These are phyloP conservation scores for Strongylocentrotus purpuratus DNA, from an alignment of 35 echinoderm and acorn worm species.

Conservation along the genomic window DNA sequence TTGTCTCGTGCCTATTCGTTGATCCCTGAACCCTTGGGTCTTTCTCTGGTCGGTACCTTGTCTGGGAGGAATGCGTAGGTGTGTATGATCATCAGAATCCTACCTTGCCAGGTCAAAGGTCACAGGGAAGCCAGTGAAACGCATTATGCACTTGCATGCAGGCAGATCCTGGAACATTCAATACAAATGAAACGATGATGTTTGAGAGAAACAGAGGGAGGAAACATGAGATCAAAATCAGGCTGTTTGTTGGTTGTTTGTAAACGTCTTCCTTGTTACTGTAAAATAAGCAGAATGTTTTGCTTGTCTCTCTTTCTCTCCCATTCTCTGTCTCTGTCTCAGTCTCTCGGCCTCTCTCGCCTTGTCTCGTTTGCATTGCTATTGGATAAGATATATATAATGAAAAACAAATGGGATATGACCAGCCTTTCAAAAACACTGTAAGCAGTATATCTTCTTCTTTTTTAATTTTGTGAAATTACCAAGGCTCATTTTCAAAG, in stretches of 20 bases:
- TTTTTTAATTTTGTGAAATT: not conserved
- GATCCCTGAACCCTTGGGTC: not conserved
- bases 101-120: not conserved
- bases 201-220: not conserved
- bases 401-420: too few relatives aligned
- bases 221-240: slow-evolving; percentile 10
- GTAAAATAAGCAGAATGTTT: not conserved
- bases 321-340: not conserved
- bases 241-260: not conserved
- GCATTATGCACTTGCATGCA: not conserved
- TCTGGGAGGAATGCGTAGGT: not conserved
- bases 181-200: not conserved
- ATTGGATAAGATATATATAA: too few relatives aligned
- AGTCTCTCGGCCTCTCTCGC: not conserved
- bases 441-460: not conserved
- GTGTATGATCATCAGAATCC: not conserved
- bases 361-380: not conserved
- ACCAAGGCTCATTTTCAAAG: not conserved
- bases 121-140: not conserved
- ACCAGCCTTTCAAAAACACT: too few relatives aligned
- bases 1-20: not conserved
- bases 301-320: not conserved
- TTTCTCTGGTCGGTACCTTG: not conserved
- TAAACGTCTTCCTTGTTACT: not conserved
- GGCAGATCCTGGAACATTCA: not conserved